These are phyloP conservation scores for Steatornis caripensis DNA, from an alignment of 2,113 vertebrate genomes.

Conservation along the genomic window DNA sequence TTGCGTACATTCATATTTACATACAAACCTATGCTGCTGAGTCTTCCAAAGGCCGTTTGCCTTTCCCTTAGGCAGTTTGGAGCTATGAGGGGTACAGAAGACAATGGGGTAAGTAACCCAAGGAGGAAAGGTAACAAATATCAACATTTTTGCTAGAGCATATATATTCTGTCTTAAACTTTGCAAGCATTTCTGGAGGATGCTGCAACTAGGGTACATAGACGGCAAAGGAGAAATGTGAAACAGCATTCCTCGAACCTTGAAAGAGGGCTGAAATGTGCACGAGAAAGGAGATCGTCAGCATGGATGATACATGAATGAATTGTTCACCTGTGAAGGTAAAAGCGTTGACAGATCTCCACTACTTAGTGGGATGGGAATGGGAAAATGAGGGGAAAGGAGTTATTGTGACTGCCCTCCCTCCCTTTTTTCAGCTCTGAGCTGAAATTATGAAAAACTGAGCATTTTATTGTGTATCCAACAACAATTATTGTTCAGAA, in stretches of 20 bases:
- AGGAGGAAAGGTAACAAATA: neutral
- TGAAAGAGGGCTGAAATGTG: neutral
- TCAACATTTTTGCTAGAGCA: neutral
- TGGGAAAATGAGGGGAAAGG: neutral
- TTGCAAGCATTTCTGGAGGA: neutral
- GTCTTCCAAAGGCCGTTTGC: neutral
- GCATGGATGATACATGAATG: neutral
- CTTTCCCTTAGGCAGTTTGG: neutral
- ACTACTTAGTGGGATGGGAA: neutral
- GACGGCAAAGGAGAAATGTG: neutral
- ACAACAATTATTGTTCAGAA: neutral
- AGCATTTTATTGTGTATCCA: neutral
- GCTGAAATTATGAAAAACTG: too few relatives aligned
- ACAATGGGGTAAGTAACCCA: neutral
- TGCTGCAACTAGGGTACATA: neutral
- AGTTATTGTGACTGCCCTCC: neutral
- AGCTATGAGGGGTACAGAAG: neutral
- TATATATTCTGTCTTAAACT: neutral
- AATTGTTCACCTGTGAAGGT: neutral
- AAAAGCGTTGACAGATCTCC: neutral
- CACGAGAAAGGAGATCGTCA: neutral
- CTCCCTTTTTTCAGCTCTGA: neutral
- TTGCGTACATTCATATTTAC: neutral
- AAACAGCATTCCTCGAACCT: neutral
- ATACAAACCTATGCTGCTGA: fast-evolving